These are phyloP conservation scores for Brachyopa scutellaris DNA, from an alignment of 2,888 invertebrate genomes.

Conservation along the genomic window DNA sequence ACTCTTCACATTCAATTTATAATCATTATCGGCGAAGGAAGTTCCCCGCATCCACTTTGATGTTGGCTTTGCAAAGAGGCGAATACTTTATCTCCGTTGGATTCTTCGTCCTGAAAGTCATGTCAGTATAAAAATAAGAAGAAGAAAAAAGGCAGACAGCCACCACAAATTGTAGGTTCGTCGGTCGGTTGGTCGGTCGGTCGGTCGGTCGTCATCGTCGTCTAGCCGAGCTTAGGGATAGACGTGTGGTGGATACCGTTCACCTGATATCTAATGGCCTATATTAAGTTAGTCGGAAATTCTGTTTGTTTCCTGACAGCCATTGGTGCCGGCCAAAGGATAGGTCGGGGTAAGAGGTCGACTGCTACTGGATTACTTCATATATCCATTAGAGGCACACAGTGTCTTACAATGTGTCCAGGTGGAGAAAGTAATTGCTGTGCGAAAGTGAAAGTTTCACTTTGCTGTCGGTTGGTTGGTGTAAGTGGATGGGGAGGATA, in stretches of 20 bases:
- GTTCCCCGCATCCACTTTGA: background rate
- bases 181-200: too few species aligned
- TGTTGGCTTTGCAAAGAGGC: background rate
- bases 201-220: background rate
- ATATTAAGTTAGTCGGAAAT: conserved; percentile 31
- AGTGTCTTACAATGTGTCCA: conserved; percentile 7
- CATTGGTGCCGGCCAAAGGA: background rate
- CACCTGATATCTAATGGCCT: conserved; percentile 41
- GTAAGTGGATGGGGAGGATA: background rate
- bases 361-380: background rate
- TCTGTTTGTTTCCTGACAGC: background rate
- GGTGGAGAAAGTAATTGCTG: conserved; percentile 20
- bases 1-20: conserved; percentile 53
- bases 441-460: conserved; percentile 28
- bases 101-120: background rate
- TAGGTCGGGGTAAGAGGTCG: background rate
- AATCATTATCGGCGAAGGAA: conserved; percentile 36
- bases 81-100: conserved; percentile 33
- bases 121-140: background rate
- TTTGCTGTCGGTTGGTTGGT: too few species aligned
- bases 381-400: conserved; percentile 7
- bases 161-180: background rate
- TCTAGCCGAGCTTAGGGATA: conserved; percentile 23
- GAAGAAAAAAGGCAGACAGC: background rate
- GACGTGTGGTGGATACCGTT: conserved; percentile 21